Conservation (phyloP, 2,113 vertebrate genomes). For the Entelurus aequoreus region DNA sequence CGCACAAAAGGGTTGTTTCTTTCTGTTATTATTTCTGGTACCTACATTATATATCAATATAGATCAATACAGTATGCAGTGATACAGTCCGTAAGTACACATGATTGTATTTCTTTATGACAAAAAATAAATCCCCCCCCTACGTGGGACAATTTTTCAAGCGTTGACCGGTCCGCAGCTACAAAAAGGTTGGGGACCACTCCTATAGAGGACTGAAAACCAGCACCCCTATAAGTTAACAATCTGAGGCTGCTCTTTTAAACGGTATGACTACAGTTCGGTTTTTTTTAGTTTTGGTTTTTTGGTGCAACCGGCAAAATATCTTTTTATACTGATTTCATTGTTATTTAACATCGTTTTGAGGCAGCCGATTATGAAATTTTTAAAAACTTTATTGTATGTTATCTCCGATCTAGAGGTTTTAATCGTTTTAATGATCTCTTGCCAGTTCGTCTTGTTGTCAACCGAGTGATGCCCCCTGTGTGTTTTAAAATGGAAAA, state of each 20-base stretch:
- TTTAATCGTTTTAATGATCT: background rate
- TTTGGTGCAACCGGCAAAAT: slow-evolving; percentile 1
- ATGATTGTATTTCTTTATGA: too few relatives aligned
- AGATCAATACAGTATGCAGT: too few relatives aligned
- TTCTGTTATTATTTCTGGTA: too few relatives aligned
- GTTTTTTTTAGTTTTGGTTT: slow-evolving; percentile 7
- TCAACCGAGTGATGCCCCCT: background rate
- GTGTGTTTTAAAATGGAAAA: slow-evolving; percentile 7
- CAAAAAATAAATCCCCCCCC: too few relatives aligned
- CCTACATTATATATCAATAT: too few relatives aligned
- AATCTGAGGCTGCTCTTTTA: background rate
- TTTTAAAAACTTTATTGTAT: slow-evolving; percentile 22
- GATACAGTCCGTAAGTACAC: too few relatives aligned
- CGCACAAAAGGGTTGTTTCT: too few relatives aligned
- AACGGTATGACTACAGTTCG: background rate
- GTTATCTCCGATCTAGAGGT: slow-evolving; percentile 1
- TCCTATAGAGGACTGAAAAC: background rate
- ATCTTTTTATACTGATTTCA: slow-evolving; percentile 18
- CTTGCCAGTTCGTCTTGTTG: background rate
- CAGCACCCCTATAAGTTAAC: background rate
- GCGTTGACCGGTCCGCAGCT: too few relatives aligned
- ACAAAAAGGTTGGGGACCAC: too few relatives aligned
- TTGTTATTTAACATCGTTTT: slow-evolving; percentile 7
- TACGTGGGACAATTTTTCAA: too few relatives aligned
- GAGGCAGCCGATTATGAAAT: background rate